A percentile compares a stretch with the other conserved stretches of the same genome.
These are phyloP conservation scores for Pseudomyrmex cubaensis DNA, from an alignment of 1,140 invertebrate genomes.

Conservation along the genomic window DNA sequence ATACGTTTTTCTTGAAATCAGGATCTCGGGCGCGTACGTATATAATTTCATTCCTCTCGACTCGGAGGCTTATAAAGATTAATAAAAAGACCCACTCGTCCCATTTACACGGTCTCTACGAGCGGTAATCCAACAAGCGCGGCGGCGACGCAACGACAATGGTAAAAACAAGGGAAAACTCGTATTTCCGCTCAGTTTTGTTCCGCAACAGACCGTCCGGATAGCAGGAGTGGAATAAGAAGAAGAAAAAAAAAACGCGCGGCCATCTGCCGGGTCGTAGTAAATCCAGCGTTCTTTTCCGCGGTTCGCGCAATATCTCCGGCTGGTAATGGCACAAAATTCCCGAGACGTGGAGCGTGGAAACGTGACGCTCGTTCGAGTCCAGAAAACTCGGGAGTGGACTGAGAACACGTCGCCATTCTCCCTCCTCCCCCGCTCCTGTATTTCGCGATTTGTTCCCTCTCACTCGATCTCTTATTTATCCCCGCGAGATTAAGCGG, in stretches of 20 bases:
- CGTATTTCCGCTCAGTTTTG: constrained; percentile 36
- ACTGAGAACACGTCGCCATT: not conserved
- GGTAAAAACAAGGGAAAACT: constrained; percentile 29
- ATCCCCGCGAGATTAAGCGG: constrained; percentile 60
- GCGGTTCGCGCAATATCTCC: constrained; percentile 37
- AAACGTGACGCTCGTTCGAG: constrained; percentile 52
- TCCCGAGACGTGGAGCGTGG: constrained; percentile 29
- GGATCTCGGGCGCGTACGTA: too few species aligned
- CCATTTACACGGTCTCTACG: not conserved
- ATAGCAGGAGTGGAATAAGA: not conserved
- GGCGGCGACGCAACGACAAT: not conserved
- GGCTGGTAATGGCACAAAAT: constrained; percentile 55
- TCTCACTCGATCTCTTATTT: constrained; percentile 55
- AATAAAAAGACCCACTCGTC: not conserved
- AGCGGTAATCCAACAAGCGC: constrained; percentile 12
- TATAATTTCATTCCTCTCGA: not conserved
- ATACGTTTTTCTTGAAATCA: too few species aligned
- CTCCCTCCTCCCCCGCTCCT: not conserved
- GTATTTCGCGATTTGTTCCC: constrained; percentile 12
- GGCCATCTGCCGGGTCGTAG: constrained; percentile 45
- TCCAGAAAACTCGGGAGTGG: not conserved
- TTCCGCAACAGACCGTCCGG: constrained; percentile 6
- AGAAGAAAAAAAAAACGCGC: not conserved
- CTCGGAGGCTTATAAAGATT: not conserved
- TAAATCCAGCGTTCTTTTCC: constrained; percentile 52